Evolutionary conservation across 2,888 invertebrate species (phyloP), one percentile per base, ranked within the genome.

Genomic region (Drosophila setosimentum): DNA sequence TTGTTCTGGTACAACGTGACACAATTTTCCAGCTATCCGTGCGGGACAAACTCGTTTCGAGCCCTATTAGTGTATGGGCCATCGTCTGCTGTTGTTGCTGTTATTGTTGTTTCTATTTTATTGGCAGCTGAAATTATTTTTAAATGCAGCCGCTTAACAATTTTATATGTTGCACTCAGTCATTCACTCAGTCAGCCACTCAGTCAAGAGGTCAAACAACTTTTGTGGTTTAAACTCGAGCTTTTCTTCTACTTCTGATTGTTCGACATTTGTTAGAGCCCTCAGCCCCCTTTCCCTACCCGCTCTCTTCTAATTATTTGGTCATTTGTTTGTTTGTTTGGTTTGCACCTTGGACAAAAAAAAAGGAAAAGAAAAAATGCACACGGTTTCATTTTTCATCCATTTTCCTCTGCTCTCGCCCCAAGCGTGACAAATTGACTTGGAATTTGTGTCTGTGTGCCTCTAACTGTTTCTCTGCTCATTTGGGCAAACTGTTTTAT

Each of bases 81-180:
- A 67, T 69, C 62, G 60, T 50, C 57, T 40, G 55, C 54, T 55
- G 59, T 29, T 61, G 64, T 70, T 70, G 69, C 60, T 73, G 54
- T 67, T 72, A 53, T 70, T 61, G 64, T 67, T 69, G 60, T 68
- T 60, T 70, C 72, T 74, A 69, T 87, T 83, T 88, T 87, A 87
- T 89, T 86, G 84, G 87, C 87, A 86, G 84, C 80, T 80, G 73
- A 84, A 86, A 88, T 86, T 87, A 82, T 86, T 85, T 88, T 83
- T 86, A 85, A 85, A 85, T 85, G 86, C 88, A 87, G 87, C 76
- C 87, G 89, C 87, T 82, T 88, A 82, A 82, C 87, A 89, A 89
- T 85, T 86, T 87, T 64, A 76, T 82, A 68, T 84, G 72, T 67
- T 83, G 79, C 68, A 74, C 61, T 71, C 69, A 73, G 69, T 74